These are phyloP conservation scores for Ostrea denselamellosa DNA, from an alignment of 1,140 invertebrate species.

Conservation along the genomic window DNA sequence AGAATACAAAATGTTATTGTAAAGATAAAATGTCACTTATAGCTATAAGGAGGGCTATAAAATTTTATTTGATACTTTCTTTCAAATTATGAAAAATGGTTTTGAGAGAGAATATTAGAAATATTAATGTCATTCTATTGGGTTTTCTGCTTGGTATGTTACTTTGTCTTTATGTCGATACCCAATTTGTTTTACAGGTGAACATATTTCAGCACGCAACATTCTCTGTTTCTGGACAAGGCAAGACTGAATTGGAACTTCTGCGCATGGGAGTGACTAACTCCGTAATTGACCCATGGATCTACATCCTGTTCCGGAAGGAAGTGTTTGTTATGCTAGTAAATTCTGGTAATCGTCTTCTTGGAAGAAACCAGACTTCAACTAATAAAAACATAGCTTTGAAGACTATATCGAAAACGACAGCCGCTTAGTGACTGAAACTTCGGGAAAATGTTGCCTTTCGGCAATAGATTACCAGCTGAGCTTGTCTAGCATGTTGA, in stretches of 20 bases:
- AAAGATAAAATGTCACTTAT: too few species aligned
- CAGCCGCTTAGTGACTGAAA: neutral
- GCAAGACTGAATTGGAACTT: neutral
- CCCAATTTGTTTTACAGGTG: neutral
- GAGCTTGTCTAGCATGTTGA: too few species aligned
- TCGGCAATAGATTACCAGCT: too few species aligned
- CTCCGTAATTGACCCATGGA: slow-evolving; percentile 41
- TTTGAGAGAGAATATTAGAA: too few species aligned
- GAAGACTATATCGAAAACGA: neutral
- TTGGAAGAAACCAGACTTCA: neutral
- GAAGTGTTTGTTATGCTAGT: slow-evolving; percentile 7
- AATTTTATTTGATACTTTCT: too few species aligned
- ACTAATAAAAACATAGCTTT: neutral
- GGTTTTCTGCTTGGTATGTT: too few species aligned
- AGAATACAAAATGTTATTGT: too few species aligned
- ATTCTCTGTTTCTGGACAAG: slow-evolving; percentile 18
- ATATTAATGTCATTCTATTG: too few species aligned
- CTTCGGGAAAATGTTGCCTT: too few species aligned
- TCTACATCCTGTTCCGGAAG: slow-evolving; percentile 40
- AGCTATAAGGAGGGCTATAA: too few species aligned
- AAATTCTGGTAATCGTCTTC: neutral
- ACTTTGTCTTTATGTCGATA: neutral
- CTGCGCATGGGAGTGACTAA: slow-evolving; percentile 25
- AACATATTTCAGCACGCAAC: slow-evolving; percentile 31
- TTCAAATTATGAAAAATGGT: too few species aligned